Base-by-base conservation (phyloP, 2,113 vertebrate genomes). In the Rhineura floridana region DNA sequence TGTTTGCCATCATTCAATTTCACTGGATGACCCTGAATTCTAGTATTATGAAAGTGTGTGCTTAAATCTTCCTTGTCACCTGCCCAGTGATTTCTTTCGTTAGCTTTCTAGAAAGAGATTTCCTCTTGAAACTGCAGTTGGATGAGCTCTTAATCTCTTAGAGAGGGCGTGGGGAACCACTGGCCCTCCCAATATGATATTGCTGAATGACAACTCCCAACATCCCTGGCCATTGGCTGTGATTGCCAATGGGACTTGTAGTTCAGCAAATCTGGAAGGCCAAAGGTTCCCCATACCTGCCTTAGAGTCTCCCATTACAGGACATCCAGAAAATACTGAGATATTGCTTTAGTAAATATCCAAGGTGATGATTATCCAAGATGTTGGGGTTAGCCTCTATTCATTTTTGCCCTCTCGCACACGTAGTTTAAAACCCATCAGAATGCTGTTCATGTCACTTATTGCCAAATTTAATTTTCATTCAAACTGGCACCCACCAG, bases 381-480 rank as follows among this genome's bases (percentile, higher is more conserved):
- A 52, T 77, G 11, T 67, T 77, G 46, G 21, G 30, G 4, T 59
- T 82, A 69, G 46, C 33, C 15, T 21, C 78, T 46, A 44, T 76
- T 85, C n/a, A 25, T 84, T 72, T 52, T 87, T 1, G 79, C 17
- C 23, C 33, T 80, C 1, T 78, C 69, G 52, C 76, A 86, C 50
- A 52, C 44, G 6, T 19, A 55, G 46, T 73, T 80, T 84, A 80
- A 85, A 44, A 83, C 83, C 83, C 84, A 83, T 81, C n/a, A 85
- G 33, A 21, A 44, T 1, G 55, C 2, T 87, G 91, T 79, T 88
- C 76, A 89, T 83, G 81, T 77, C 50, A 63, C 83, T 0, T 73
- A 86, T 88, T 93, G 92, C 72, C 63, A 89, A 48, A 52, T 81
- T 83, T 78, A 84, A 63, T 87, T 94, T 90, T 89, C 83, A 94